A percentile compares a stretch with the other conserved stretches of the same genome.
Conservation (phyloP, 2,888 invertebrate genomes). For the Tinea pellionella region DNA sequence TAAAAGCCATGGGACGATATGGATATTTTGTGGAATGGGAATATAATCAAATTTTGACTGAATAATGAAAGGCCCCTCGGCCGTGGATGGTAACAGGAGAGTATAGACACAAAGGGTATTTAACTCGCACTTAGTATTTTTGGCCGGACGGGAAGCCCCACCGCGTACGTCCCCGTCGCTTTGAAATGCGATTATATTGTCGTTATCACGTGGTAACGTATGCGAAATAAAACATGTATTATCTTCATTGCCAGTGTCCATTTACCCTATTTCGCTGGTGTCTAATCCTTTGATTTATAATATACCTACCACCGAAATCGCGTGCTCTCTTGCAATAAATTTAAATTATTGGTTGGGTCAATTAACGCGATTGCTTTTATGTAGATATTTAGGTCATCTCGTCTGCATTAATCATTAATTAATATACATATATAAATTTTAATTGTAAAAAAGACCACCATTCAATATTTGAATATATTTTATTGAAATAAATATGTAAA, state of each 20-base stretch:
- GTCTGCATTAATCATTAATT: neutral
- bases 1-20: constrained; percentile 62
- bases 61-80: constrained; percentile 64
- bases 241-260: constrained; percentile 60
- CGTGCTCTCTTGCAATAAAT: constrained; percentile 57
- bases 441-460: no score
- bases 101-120: constrained; percentile 65
- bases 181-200: constrained; percentile 46
- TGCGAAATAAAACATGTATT: constrained; percentile 62
- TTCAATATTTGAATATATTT: no score
- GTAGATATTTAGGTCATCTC: constrained; percentile 21
- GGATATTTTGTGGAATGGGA: constrained; percentile 68
- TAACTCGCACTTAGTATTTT: constrained; percentile 68
- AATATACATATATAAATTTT: neutral
- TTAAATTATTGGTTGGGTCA: constrained; percentile 65
- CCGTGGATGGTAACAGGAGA: constrained; percentile 53
- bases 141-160: constrained; percentile 38
- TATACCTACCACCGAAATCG: constrained; percentile 50
- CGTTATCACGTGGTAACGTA: constrained; percentile 66
- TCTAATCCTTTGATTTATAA: constrained; percentile 67
- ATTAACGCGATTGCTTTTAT: constrained; percentile 63
- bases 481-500: no score
- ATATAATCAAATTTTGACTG: constrained; percentile 68
- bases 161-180: constrained; percentile 19
- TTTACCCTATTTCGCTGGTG: constrained; percentile 40